Percentiles rank a stretch among this genome's conserved stretches.
phyloP scores from a whole-genome alignment of 23 tunicate species.

The Trididemnum clinides region DNA sequence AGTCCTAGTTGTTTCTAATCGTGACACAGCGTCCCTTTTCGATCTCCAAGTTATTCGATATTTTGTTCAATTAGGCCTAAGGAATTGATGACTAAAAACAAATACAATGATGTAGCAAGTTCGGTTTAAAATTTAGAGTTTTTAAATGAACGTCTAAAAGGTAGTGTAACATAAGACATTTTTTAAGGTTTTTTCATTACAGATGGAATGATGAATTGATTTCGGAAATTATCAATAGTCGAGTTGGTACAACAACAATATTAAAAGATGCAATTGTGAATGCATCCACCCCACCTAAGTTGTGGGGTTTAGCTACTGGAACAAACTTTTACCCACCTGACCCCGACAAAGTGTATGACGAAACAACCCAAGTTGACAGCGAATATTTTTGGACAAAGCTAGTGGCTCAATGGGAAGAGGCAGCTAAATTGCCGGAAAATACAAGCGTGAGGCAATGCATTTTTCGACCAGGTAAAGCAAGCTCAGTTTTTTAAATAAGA shows the following conservation, averaged over 20 bases:
- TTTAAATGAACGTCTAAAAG: too few relatives aligned
- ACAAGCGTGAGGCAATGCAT: conserved; percentile 52
- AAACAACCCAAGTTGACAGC: conserved; percentile 3
- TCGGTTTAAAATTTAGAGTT: too few relatives aligned
- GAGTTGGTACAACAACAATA: conserved; percentile 59
- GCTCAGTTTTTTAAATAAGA: too few relatives aligned
- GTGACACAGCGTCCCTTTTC: too few relatives aligned
- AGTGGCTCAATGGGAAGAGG: conserved; percentile 63
- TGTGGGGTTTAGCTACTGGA: conserved; percentile 64
- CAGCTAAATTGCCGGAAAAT: conserved; percentile 54
- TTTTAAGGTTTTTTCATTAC: too few relatives aligned
- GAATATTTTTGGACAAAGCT: conserved; percentile 57
- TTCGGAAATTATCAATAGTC: conserved; percentile 53
- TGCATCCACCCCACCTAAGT: conserved; percentile 49
- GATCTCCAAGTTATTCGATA: too few relatives aligned
- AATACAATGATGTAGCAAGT: too few relatives aligned
- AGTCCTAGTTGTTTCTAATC: too few relatives aligned
- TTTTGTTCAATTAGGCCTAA: too few relatives aligned
- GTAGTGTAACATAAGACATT: too few relatives aligned
- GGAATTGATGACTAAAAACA: too few relatives aligned
- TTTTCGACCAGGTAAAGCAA: conserved; percentile 85
- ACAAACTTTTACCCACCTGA: conserved; percentile 72
- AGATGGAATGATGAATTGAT: conserved; percentile 75
- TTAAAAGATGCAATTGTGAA: conserved; percentile 51
- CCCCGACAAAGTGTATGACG: conserved; percentile 47